phyloP scores from a whole-genome alignment of 2,113 vertebrate genomes.

The Mustela nigripes region DNA sequence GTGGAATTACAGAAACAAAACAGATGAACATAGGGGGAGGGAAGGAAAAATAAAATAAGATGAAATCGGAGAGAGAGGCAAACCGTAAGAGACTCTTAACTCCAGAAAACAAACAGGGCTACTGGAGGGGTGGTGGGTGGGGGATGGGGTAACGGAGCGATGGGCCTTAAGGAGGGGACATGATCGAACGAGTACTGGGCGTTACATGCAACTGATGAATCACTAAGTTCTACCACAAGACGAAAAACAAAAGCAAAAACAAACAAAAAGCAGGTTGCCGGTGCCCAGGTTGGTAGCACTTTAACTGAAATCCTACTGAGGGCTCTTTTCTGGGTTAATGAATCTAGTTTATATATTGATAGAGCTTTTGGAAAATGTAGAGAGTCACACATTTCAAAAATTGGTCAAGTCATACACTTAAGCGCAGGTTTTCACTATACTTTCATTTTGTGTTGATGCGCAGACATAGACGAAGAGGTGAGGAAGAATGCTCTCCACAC shows the following conservation, averaged over 20 bases:
- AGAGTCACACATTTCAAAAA: not conserved
- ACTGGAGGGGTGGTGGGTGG: not conserved
- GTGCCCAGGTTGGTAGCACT: not conserved
- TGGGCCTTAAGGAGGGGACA: not conserved
- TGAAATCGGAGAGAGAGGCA: not conserved
- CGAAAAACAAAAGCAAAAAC: not conserved
- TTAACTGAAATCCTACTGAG: too few relatives aligned
- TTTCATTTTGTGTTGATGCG: not conserved
- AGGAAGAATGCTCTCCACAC: not conserved
- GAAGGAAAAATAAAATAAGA: not conserved
- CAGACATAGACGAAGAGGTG: not conserved
- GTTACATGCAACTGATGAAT: not conserved
- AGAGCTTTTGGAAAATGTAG: not conserved
- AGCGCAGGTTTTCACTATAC: not conserved
- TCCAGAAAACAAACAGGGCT: not conserved
- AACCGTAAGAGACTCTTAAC: not conserved
- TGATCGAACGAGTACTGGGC: not conserved
- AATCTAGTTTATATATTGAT: not conserved
- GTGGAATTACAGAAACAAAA: too few relatives aligned
- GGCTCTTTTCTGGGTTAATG: not conserved
- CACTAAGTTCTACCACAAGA: not conserved
- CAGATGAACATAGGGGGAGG: not conserved
- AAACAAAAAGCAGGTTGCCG: not conserved
- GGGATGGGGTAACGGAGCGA: not conserved
- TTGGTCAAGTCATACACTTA: not conserved